phyloP scores from a whole-genome alignment of 2,113 vertebrate species.

The Nibea coibor region DNA sequence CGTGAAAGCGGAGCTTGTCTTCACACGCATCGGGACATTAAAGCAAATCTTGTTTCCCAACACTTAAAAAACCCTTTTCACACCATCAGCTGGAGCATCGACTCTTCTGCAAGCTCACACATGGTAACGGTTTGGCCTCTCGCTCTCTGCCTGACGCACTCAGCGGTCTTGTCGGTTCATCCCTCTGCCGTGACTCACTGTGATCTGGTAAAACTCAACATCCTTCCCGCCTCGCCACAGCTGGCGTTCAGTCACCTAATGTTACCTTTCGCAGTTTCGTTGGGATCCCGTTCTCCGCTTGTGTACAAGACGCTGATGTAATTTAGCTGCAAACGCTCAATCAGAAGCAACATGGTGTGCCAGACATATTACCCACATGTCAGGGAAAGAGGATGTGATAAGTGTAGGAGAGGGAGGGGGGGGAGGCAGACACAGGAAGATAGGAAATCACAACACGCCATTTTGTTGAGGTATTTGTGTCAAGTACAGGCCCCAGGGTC shows the following conservation, averaged over 20 bases:
- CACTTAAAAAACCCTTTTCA: conserved; percentile 12
- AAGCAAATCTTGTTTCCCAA: conserved; percentile 3
- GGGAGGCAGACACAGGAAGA: conserved; percentile 58
- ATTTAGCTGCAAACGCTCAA: conserved; percentile 36
- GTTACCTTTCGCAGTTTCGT: conserved; percentile 19
- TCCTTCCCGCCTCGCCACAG: conserved; percentile 5
- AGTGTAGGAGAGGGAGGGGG: conserved; percentile 41
- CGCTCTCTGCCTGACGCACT: conserved; percentile 52
- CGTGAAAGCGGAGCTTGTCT: conserved; percentile 26
- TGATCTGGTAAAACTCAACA: conserved; percentile 49
- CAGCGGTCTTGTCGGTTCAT: conserved; percentile 19
- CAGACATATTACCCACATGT: conserved; percentile 57
- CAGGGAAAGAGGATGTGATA: conserved; percentile 68
- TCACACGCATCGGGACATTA: conserved; percentile 17
- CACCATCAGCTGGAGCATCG: conserved; percentile 23
- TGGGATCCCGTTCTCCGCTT: not conserved
- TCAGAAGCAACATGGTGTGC: conserved; percentile 33
- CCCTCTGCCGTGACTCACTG: conserved; percentile 31
- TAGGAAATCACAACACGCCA: conserved; percentile 63
- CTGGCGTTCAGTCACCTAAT: conserved; percentile 6
- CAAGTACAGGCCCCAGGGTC: conserved; percentile 39
- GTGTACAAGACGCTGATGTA: conserved; percentile 39
- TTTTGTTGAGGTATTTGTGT: conserved; percentile 71
- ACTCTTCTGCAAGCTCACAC: conserved; percentile 41
- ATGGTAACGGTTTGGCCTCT: conserved; percentile 58